phyloP scores from a whole-genome alignment of 2,888 invertebrate genomes.

The Stenolophus ochropezus region DNA sequence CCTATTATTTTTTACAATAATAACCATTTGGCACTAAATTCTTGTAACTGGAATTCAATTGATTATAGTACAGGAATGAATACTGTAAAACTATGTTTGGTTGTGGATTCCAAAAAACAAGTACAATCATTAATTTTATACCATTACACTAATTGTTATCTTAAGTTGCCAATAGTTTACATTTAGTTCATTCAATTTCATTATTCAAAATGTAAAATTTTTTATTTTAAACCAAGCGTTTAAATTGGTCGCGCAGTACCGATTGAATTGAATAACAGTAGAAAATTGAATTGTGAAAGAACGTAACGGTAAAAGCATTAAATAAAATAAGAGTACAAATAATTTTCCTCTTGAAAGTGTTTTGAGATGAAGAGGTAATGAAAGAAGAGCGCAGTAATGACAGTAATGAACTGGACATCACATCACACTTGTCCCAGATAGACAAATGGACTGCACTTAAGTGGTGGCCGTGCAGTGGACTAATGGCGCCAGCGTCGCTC shows the following conservation, averaged over 20 bases:
- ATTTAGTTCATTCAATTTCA: too few species aligned
- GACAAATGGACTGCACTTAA: conserved; percentile 57
- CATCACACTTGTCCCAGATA: conserved; percentile 42
- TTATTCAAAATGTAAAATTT: too few species aligned
- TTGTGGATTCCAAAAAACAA: too few species aligned
- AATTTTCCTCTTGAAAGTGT: not conserved
- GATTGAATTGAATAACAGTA: not conserved
- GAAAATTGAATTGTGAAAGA: not conserved
- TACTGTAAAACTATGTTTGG: too few species aligned
- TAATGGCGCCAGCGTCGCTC: conserved; percentile 40
- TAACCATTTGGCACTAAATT: too few species aligned
- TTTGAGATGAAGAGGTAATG: conserved; percentile 14
- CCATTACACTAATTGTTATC: too few species aligned
- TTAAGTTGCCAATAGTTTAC: too few species aligned
- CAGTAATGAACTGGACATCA: conserved; percentile 43
- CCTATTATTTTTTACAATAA: too few species aligned
- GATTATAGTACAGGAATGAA: too few species aligned
- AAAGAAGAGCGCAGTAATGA: conserved; percentile 31
- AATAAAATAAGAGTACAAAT: not conserved
- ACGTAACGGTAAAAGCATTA: not conserved
- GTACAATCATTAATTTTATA: too few species aligned
- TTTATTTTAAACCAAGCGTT: not conserved
- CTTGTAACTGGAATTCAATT: too few species aligned
- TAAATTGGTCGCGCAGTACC: not conserved
- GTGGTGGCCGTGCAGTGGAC: conserved; percentile 51